Conservation (phyloP, 2,113 vertebrate genomes). For the Dendrocopos noguchii region DNA sequence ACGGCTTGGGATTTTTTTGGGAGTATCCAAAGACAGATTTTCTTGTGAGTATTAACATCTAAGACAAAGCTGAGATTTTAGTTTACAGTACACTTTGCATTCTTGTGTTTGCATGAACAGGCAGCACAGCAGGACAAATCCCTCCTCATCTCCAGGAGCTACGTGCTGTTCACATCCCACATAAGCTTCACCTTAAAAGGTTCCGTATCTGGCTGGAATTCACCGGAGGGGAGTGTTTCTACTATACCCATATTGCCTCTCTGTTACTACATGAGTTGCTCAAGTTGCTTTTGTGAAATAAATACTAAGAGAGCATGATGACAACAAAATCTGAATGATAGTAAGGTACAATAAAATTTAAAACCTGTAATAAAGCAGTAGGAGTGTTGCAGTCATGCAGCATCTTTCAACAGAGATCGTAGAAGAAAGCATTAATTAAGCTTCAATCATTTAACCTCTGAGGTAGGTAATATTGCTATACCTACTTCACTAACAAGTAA, state of each 20-base stretch:
- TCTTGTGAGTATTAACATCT: neutral
- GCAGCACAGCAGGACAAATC: neutral
- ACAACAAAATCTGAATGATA: constrained; percentile 2
- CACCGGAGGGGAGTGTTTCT: neutral
- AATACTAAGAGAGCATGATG: neutral
- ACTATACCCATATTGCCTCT: neutral
- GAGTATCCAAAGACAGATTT: neutral
- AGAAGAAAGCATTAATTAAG: constrained; percentile 52
- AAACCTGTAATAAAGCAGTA: constrained; percentile 11
- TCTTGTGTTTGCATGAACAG: neutral
- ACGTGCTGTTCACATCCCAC: neutral
- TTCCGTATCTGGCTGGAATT: neutral
- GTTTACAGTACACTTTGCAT: neutral
- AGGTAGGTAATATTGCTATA: constrained; percentile 20
- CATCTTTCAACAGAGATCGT: neutral
- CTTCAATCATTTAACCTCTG: constrained; percentile 31
- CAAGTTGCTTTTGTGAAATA: neutral
- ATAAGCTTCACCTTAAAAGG: neutral
- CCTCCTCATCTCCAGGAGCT: neutral
- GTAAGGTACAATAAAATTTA: neutral
- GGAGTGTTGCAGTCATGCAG: neutral
- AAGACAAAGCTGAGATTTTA: neutral
- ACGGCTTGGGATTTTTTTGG: neutral
- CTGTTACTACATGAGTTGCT: neutral
- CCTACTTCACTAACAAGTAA: constrained; percentile 20